A percentile compares a stretch with the other conserved stretches of the same genome.
Evolutionary conservation across 2,797 vertebrate species (phyloP).

Genomic region (Adelosebastes latens): DNA sequence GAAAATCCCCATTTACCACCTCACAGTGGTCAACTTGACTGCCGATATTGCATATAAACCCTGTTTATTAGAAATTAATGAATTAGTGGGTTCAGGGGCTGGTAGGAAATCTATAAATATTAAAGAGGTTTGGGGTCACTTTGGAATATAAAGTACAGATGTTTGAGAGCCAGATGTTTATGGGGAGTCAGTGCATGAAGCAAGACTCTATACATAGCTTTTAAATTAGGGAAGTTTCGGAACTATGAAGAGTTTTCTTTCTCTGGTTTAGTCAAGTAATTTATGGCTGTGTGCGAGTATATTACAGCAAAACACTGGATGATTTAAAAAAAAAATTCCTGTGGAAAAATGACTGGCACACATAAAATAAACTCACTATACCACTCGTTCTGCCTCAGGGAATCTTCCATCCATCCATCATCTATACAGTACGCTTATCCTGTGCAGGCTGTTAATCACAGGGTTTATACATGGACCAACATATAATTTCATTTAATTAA

Average conservation of each 20-base stretch:
- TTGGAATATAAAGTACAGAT: constrained; percentile 26
- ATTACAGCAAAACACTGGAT: background rate
- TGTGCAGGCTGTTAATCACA: background rate
- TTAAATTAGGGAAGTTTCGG: constrained; percentile 22
- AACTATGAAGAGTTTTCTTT: constrained; percentile 21
- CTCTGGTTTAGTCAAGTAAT: constrained; percentile 19
- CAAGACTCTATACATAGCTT: constrained; percentile 34
- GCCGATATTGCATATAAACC: constrained; percentile 46
- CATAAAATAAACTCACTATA: background rate
- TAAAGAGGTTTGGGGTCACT: constrained; percentile 24
- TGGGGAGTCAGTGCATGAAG: constrained; percentile 28
- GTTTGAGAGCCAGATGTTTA: constrained; percentile 29
- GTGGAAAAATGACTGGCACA: constrained; percentile 2
- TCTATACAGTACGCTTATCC: background rate
- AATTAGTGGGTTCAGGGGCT: constrained; percentile 47
- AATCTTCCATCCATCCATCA: background rate
- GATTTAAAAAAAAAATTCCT: background rate
- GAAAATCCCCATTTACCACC: constrained; percentile 40
- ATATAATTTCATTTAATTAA: background rate
- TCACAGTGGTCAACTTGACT: constrained; percentile 28
- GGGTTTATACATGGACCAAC: background rate
- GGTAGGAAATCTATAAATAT: constrained; percentile 49
- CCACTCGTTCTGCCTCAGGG: background rate
- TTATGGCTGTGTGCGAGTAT: background rate
- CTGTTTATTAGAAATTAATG: constrained; percentile 58